phyloP scores from a whole-genome alignment of 2,888 invertebrate species.

The Autographa gamma region DNA sequence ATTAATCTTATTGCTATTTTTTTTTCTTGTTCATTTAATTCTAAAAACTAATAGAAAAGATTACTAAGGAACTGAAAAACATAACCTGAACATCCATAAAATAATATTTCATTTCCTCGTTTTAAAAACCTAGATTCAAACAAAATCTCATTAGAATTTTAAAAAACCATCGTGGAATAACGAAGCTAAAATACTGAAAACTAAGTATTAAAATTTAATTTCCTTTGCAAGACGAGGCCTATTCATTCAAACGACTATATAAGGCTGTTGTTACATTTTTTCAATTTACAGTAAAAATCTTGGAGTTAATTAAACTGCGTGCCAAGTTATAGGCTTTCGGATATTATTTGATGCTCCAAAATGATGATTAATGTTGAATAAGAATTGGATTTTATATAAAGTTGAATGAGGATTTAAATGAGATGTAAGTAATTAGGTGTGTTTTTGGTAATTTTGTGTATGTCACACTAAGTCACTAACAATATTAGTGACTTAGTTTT shows the following conservation, averaged over 20 bases:
- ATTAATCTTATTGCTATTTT: too few relatives aligned
- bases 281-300: slow-evolving; percentile 74
- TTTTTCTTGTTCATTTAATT: too few relatives aligned
- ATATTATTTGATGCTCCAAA: slow-evolving; percentile 10
- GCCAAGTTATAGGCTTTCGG: slow-evolving; percentile 38
- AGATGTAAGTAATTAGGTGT: background rate
- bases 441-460: background rate
- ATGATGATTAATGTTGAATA: slow-evolving; percentile 9
- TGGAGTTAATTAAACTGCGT: slow-evolving; percentile 61
- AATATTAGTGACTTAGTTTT: too few relatives aligned
- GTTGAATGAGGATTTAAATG: background rate
- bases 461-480: too few relatives aligned
- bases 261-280: slow-evolving; percentile 55
- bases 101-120: background rate
- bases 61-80: too few relatives aligned
- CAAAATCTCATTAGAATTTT: background rate
- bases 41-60: too few relatives aligned
- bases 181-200: slow-evolving; percentile 26
- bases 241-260: slow-evolving; percentile 42
- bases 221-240: slow-evolving; percentile 49
- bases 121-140: background rate
- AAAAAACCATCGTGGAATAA: slow-evolving; percentile 13
- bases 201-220: slow-evolving; percentile 60
- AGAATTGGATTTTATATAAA: background rate
- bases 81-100: background rate